Conservation (phyloP, 2,113 vertebrate genomes). For the Aldabrachelys gigantea region DNA sequence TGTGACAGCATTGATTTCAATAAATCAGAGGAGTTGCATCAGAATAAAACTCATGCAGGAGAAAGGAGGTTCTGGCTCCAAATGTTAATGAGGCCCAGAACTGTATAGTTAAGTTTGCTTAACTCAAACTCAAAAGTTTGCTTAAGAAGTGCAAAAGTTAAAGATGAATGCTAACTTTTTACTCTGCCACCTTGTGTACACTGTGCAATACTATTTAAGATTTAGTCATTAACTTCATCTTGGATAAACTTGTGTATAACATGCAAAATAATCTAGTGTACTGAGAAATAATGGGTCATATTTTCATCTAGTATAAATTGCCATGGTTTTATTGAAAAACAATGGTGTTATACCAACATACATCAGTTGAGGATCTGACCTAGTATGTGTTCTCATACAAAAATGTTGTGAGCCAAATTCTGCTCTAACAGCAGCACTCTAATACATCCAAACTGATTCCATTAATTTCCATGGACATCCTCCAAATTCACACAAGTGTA, state of each 20-base stretch:
- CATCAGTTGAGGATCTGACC: neutral
- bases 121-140: neutral
- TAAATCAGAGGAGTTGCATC: neutral
- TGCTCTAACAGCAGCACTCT: neutral
- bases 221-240: neutral
- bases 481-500: neutral
- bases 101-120: neutral
- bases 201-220: neutral
- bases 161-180: neutral
- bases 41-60: neutral
- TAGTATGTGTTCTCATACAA: neutral
- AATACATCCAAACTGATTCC: neutral
- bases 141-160: neutral
- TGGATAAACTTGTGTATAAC: neutral
- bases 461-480: neutral
- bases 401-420: neutral
- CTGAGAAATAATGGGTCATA: neutral
- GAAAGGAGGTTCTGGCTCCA: neutral
- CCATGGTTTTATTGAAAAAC: neutral
- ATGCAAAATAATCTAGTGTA: neutral
- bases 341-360: neutral
- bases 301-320: neutral
- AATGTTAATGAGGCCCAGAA: neutral
- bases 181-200: neutral
- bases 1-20: neutral